Base-by-base conservation (phyloP, 2,888 invertebrate genomes). In the Xylocampa areola region DNA sequence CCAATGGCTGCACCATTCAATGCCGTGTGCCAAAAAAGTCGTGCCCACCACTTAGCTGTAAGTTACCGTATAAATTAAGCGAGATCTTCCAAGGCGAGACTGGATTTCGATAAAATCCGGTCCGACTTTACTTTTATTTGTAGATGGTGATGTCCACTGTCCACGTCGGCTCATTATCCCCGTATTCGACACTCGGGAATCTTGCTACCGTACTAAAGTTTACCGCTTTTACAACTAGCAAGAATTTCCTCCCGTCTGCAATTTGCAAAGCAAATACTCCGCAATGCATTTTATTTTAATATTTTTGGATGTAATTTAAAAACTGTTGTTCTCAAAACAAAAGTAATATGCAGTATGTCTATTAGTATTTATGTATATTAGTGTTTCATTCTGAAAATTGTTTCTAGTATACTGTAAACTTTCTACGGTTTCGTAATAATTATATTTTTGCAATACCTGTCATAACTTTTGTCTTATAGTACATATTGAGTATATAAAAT, bases 1-100 rank as follows among this genome's bases (percentile, higher is more conserved):
- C 58, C 75, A 81, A 73, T 76, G 75, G 68, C 65, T 68, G 76
- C 65, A 43, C 40, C 35, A 51, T 29, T 81, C 86, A 86, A 85
- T 88, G 87, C 66, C 84, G 77, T 82, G 83, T 81, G 82, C 88
- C 85, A 86, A 87, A 88, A 86, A 87, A 82, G 80, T 80, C 80
- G 74, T 75, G 78, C 76, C 73, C 57, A 72, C 68, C 66, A 69
- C 73, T 79, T 80, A 75, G 73, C 68, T 78, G 70, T 73, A 73
- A 68, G 62, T 79, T 78, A 70, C 77, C 63, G 78, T 81, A 82
- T 82, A 79, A 77, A 80, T 81, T 79, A 84, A 84, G 79, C 81
- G 81, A 80, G 81, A 77, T 81, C 79, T 72, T 81, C 76, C 82
- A 85, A 85, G 83, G 81, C 82, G 68, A 82, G 79, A 69, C 77